phyloP scores from a whole-genome alignment of 2,113 vertebrate genomes.

The Puma concolor region DNA sequence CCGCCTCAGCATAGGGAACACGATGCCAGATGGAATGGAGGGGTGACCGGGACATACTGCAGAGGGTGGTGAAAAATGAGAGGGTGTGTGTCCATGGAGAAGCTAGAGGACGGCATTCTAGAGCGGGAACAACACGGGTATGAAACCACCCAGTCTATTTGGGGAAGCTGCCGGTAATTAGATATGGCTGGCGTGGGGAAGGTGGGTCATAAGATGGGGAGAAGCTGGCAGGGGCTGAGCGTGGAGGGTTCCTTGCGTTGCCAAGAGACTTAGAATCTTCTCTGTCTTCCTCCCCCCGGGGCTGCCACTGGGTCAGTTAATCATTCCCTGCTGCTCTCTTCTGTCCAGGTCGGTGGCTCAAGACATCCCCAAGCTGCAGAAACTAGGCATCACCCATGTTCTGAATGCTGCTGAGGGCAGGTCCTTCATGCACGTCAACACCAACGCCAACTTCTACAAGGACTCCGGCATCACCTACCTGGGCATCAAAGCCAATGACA shows the following conservation, averaged over 20 bases:
- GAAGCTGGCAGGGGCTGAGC: background rate
- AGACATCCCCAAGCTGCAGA: constrained; percentile 93
- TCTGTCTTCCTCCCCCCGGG: background rate
- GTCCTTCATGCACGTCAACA: constrained; percentile 99
- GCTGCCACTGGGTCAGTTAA: background rate
- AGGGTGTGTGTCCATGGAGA: background rate
- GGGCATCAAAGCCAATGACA: constrained; percentile 97
- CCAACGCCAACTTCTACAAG: constrained; percentile 94
- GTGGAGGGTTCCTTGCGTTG: background rate
- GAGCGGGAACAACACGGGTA: background rate
- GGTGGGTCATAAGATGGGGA: background rate
- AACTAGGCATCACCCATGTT: constrained; percentile 95
- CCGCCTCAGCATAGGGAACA: background rate
- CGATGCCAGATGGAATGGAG: background rate
- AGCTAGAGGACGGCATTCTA: background rate
- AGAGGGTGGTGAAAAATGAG: background rate
- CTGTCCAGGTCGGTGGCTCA: constrained; percentile 94
- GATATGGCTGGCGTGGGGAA: background rate
- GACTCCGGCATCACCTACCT: constrained; percentile 96
- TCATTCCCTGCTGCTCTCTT: constrained; percentile 6
- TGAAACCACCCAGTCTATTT: constrained; percentile 1
- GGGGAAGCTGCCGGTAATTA: constrained; percentile 22
- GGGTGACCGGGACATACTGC: background rate
- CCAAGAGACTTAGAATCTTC: background rate
- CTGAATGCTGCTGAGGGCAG: constrained; percentile 97